A percentile compares a stretch with the other conserved stretches of the same genome.
phyloP scores from a whole-genome alignment of 2,888 invertebrate species.

The Phlogophora meticulosa region DNA sequence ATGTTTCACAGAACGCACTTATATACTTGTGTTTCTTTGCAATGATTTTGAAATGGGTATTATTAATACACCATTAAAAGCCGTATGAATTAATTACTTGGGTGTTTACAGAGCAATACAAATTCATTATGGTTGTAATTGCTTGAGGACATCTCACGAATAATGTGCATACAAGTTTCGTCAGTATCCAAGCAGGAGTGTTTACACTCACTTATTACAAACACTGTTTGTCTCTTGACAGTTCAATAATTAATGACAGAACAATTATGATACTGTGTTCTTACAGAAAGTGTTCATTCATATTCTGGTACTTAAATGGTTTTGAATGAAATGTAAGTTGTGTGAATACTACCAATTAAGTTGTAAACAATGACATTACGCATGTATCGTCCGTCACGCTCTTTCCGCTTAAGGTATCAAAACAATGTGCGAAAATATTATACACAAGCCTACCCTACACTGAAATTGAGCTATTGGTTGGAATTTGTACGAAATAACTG shows the following conservation, averaged over 20 bases:
- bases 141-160: slow-evolving; percentile 43
- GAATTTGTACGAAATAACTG: slow-evolving; percentile 3
- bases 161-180: slow-evolving; percentile 52
- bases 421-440: slow-evolving; percentile 37
- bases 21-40: slow-evolving; percentile 10
- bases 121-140: slow-evolving; percentile 54
- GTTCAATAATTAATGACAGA: slow-evolving; percentile 73
- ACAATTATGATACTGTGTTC: slow-evolving; percentile 66
- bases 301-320: slow-evolving; percentile 60
- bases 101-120: slow-evolving; percentile 48
- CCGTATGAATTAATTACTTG: slow-evolving; percentile 35
- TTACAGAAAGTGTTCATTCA: slow-evolving; percentile 68
- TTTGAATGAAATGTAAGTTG: slow-evolving; percentile 62
- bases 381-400: slow-evolving; percentile 18
- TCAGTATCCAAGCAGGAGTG: slow-evolving; percentile 59
- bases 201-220: slow-evolving; percentile 67
- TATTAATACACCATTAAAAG: slow-evolving; percentile 19
- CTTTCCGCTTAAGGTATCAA: slow-evolving; percentile 25
- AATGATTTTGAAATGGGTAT: slow-evolving; percentile 30
- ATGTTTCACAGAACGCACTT: slow-evolving; percentile 27
- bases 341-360: slow-evolving; percentile 43
- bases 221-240: slow-evolving; percentile 72
- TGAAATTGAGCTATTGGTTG: background rate
- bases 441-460: background rate
- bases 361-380: slow-evolving; percentile 45